Conservation (phyloP, 1,140 invertebrate species). For the Hyles euphorbiae region DNA sequence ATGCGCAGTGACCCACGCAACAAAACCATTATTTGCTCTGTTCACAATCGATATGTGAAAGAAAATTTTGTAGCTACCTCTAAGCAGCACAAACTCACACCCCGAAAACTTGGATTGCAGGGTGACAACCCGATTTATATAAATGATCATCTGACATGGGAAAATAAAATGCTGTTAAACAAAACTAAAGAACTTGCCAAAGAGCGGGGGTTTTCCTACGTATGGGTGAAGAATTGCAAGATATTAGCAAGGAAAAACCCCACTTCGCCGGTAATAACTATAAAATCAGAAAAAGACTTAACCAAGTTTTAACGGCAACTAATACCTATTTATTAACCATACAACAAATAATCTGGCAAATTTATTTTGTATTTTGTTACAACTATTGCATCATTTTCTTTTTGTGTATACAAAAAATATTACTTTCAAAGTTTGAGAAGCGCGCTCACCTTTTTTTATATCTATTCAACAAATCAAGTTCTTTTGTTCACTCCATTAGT, state of each 20-base stretch:
- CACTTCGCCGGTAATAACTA: background rate
- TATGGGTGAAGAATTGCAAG: constrained; percentile 22
- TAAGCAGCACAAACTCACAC: constrained; percentile 11
- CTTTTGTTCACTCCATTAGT: too few species aligned
- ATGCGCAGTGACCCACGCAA: constrained; percentile 3
- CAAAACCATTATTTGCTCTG: constrained; percentile 22
- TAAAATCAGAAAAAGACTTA: too few species aligned
- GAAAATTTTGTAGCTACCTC: constrained; percentile 18
- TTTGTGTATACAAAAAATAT: too few species aligned
- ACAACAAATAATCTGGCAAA: too few species aligned
- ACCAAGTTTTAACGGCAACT: too few species aligned
- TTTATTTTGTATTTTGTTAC: too few species aligned
- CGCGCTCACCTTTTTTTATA: too few species aligned
- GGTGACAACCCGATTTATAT: constrained; percentile 18
- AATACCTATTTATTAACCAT: too few species aligned
- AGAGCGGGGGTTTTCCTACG: constrained; percentile 17
- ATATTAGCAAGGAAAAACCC: constrained; percentile 16
- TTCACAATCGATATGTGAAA: constrained; percentile 22
- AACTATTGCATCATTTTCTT: too few species aligned
- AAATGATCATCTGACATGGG: constrained; percentile 23
- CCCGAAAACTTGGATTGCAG: constrained; percentile 8
- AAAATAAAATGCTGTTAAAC: constrained; percentile 21
- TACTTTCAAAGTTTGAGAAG: too few species aligned
- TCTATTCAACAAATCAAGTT: too few species aligned
- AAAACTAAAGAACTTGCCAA: constrained; percentile 16